Base-by-base conservation (phyloP, 2,888 invertebrate genomes). In the Hirudinaria manillensis region DNA sequence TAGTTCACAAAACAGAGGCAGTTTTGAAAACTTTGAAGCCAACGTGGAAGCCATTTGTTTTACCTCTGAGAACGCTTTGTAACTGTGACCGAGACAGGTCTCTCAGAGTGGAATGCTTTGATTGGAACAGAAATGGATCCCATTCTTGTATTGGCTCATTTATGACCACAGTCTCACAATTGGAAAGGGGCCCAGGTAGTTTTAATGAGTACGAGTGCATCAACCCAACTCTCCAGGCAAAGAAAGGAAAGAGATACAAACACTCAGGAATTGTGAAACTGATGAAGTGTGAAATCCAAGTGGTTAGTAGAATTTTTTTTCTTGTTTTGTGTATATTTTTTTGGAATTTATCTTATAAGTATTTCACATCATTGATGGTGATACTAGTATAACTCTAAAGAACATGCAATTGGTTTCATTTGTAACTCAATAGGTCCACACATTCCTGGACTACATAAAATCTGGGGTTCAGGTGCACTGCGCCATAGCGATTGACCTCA, bases 381-480 rank as follows among this genome's bases (percentile, higher is more conserved):
- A 45, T 10, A 10, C 16, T 45, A 45, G 16, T 45, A 7, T 10
- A 16, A 45, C 45, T 16, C 16, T 45, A 45, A 45, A 16, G 16
- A 45, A 16, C 1, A 10, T 38, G 10, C 45, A 45, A 10, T 45
- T 45, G 45, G 16, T 16, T 1, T 45, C 45, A 45, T 10, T 45
- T 45, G 45, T 45, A 16, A 45, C 45, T 45, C 1, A 45, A 45
- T 78, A 80, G 38, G 82, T 84, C 75, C 81, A 82, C 76, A 85
- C 88, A 4, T 89, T 89, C 81, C 82, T 89, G 77, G 89, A 89
- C 80, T 89, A 87, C 81, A 86, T 89, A 67, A 85, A 87, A 78
- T 88, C 87, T 70, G 88, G 89, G 83, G 76, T 76, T 51, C 84
- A 87, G 80, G 81, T 87, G 77, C 85, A 87, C 78, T 87, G 86